Percentiles rank a stretch among this genome's conserved stretches.
phyloP scores from a whole-genome alignment of 2,113 vertebrate species.

The Phalacrocorax brasilianus region DNA sequence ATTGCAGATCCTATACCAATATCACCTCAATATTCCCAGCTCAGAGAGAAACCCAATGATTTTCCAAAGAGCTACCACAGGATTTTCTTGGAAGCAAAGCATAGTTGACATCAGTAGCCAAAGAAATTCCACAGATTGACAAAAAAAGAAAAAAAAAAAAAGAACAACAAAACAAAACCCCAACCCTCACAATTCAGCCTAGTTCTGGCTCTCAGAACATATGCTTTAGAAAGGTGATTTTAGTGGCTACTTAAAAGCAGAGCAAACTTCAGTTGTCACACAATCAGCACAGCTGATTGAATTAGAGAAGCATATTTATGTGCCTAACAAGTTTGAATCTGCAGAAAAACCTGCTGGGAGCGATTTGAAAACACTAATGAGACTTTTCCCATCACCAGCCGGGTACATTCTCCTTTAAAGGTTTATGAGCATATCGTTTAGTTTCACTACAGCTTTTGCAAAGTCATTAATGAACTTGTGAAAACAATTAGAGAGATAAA shows the following conservation, averaged over 20 bases:
- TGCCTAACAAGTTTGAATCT: slow-evolving; percentile 30
- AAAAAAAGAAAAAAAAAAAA: neutral
- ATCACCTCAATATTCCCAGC: neutral
- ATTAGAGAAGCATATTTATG: slow-evolving; percentile 37
- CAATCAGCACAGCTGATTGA: neutral
- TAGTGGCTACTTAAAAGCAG: neutral
- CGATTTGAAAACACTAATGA: slow-evolving; percentile 57
- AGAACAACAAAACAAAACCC: neutral
- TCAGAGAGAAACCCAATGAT: neutral
- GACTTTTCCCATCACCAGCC: slow-evolving; percentile 10
- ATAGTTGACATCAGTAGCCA: neutral
- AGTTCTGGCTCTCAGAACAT: neutral
- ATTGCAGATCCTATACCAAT: neutral
- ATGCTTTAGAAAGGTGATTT: neutral
- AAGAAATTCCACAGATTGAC: neutral
- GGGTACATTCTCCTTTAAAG: slow-evolving; percentile 23
- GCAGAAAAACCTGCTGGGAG: slow-evolving; percentile 57
- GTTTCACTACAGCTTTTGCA: slow-evolving; percentile 51
- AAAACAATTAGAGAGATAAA: slow-evolving; percentile 68
- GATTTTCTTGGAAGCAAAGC: neutral
- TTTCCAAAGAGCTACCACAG: neutral
- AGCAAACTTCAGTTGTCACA: slow-evolving; percentile 6
- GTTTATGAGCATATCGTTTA: slow-evolving; percentile 52
- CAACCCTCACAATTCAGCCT: neutral
- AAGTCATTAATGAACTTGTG: slow-evolving; percentile 63